Percentiles rank a stretch among this genome's conserved stretches.
These are phyloP conservation scores for Hanleya hanleyi DNA, from an alignment of 2,888 invertebrate genomes.

Conservation along the genomic window DNA sequence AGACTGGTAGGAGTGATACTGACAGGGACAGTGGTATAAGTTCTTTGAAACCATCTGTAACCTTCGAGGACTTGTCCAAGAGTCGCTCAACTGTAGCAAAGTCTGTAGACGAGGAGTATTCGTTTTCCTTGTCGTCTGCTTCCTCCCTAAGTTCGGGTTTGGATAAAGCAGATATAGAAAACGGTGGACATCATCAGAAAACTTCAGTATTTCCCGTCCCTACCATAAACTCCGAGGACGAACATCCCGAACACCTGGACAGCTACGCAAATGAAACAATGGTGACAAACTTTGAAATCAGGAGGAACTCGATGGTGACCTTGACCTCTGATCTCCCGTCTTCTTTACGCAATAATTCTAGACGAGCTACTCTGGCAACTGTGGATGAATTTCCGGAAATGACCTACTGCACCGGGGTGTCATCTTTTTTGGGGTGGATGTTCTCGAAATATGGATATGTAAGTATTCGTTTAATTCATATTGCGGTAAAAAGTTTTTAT, in stretches of 20 bases:
- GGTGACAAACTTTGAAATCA: neutral
- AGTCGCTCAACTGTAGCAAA: neutral
- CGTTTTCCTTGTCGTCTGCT: neutral
- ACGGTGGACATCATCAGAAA: no score
- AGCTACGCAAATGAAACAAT: neutral
- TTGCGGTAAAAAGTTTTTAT: no score
- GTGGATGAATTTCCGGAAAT: no score
- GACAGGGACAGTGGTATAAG: no score
- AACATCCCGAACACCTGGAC: neutral
- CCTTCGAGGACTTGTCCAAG: no score
- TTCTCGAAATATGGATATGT: slow-evolving; percentile 43
- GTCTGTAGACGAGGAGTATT: neutral
- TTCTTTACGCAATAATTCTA: no score
- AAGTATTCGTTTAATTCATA: slow-evolving; percentile 15
- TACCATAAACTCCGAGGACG: neutral
- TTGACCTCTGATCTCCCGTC: neutral
- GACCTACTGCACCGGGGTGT: slow-evolving; percentile 36
- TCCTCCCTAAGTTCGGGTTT: neutral
- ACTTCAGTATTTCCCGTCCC: neutral
- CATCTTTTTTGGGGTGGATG: slow-evolving; percentile 39
- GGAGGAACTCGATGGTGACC: neutral
- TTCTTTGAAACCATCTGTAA: no score
- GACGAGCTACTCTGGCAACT: no score
- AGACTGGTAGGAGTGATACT: no score
- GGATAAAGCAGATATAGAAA: neutral